A percentile compares a stretch with the other conserved stretches of the same genome.
These are phyloP conservation scores for Eupithecia dodoneata DNA, from an alignment of 2,888 invertebrate genomes.

Conservation along the genomic window DNA sequence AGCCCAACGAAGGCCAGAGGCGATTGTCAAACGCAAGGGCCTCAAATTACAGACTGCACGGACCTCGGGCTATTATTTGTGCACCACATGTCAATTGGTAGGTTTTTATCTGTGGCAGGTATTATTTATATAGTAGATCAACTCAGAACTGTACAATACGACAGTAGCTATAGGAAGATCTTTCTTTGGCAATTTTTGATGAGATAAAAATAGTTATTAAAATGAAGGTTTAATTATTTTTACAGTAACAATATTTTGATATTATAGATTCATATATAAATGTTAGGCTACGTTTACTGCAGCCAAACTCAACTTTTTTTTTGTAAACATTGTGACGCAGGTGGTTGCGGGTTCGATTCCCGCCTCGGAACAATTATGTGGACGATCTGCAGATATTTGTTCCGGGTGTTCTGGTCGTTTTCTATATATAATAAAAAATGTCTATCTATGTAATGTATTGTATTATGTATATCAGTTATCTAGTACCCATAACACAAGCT, in stretches of 20 bases:
- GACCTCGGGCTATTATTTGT: conserved; percentile 16
- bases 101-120: conserved; percentile 1
- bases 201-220: neutral
- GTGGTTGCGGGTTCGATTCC: too few relatives aligned
- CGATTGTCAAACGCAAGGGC: conserved; percentile 26
- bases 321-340: neutral
- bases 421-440: too few relatives aligned
- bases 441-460: too few relatives aligned
- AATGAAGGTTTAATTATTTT: neutral
- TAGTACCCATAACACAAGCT: too few relatives aligned
- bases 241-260: neutral
- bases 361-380: too few relatives aligned
- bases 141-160: neutral
- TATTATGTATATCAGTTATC: too few relatives aligned
- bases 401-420: too few relatives aligned
- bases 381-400: too few relatives aligned
- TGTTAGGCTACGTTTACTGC: too few relatives aligned
- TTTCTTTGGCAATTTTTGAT: neutral
- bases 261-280: too few relatives aligned
- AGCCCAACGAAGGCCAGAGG: conserved; percentile 14
- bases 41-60: conserved; percentile 26
- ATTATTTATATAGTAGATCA: neutral
- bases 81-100: conserved; percentile 25
- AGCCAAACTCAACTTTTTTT: too few relatives aligned
- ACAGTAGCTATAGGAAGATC: neutral